Conservation (phyloP, 2,888 invertebrate genomes). For the Cosmorhoe ocellata region DNA sequence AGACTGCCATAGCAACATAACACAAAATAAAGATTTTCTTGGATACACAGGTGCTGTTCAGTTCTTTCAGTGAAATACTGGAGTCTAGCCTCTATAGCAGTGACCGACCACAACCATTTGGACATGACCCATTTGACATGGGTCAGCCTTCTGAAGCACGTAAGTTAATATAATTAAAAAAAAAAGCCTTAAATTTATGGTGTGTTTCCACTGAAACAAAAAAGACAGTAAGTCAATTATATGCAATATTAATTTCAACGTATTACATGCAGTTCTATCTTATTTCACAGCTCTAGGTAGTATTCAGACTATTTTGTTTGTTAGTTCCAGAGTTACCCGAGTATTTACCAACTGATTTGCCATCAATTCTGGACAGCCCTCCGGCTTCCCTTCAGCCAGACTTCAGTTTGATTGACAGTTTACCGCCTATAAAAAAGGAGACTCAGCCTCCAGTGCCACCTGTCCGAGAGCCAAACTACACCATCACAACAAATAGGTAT, state of each 20-base stretch:
- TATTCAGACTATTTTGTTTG: background rate
- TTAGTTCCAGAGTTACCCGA: constrained; percentile 19
- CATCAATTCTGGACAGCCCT: constrained; percentile 52
- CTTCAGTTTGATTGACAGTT: constrained; percentile 67
- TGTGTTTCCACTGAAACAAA: too few relatives aligned
- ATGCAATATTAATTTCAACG: too few relatives aligned
- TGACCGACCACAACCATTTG: constrained; percentile 14
- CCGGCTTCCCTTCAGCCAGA: constrained; percentile 14
- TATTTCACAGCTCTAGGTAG: too few relatives aligned
- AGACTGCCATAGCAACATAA: too few relatives aligned
- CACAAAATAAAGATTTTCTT: background rate
- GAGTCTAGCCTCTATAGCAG: constrained; percentile 8
- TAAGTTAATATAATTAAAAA: too few relatives aligned
- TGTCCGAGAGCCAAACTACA: constrained; percentile 60
- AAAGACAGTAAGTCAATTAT: too few relatives aligned
- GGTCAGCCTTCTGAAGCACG: constrained; percentile 12
- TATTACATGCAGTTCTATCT: too few relatives aligned
- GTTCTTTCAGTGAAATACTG: constrained; percentile 10
- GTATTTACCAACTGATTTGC: constrained; percentile 37
- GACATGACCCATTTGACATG: constrained; percentile 18
- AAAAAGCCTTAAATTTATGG: too few relatives aligned
- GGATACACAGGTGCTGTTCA: constrained; percentile 13
- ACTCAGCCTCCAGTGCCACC: constrained; percentile 51
- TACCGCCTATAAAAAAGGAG: constrained; percentile 58
- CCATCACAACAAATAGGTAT: constrained; percentile 67